phyloP scores from a whole-genome alignment of 2,797 vertebrate species.

The Ctenopoma multispine region DNA sequence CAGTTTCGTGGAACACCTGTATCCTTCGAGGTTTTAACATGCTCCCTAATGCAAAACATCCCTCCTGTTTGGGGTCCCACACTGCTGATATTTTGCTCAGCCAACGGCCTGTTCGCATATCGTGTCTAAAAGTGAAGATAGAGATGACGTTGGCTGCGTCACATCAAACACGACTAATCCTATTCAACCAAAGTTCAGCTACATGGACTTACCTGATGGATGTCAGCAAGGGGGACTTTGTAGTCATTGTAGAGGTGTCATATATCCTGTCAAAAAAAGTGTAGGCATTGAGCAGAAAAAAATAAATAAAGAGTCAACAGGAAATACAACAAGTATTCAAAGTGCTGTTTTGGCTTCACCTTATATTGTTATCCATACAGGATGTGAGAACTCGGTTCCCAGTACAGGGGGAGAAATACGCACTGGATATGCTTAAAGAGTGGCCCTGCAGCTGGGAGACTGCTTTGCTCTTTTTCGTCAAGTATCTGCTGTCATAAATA shows the following conservation, averaged over 20 bases:
- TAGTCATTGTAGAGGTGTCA: conserved; percentile 82
- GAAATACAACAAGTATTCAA: neutral
- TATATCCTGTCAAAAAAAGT: conserved; percentile 83
- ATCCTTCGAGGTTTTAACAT: conserved; percentile 80
- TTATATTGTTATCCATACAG: conserved; percentile 86
- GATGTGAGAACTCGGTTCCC: conserved; percentile 89
- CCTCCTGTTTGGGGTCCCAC: conserved; percentile 92
- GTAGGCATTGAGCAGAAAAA: neutral
- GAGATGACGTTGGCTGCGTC: neutral
- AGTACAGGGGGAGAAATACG: conserved; percentile 91
- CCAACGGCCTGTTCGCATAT: conserved; percentile 87
- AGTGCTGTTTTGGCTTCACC: conserved; percentile 73
- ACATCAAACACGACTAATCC: neutral
- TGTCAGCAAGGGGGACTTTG: conserved; percentile 64
- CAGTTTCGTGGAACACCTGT: conserved; percentile 84
- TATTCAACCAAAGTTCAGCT: neutral
- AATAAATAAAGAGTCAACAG: neutral
- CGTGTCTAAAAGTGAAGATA: conserved; percentile 77
- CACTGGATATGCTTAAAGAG: conserved; percentile 82
- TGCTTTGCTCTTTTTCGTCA: conserved; percentile 74
- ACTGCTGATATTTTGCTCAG: conserved; percentile 83
- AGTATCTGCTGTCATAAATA: conserved; percentile 87
- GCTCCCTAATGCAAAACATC: conserved; percentile 88
- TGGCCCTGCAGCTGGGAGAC: conserved; percentile 84
- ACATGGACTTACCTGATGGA: conserved; percentile 79